A percentile compares a stretch with the other conserved stretches of the same genome.
phyloP scores from a whole-genome alignment of 64 coral and sea anemone species.

The Stylophora pistillata region DNA sequence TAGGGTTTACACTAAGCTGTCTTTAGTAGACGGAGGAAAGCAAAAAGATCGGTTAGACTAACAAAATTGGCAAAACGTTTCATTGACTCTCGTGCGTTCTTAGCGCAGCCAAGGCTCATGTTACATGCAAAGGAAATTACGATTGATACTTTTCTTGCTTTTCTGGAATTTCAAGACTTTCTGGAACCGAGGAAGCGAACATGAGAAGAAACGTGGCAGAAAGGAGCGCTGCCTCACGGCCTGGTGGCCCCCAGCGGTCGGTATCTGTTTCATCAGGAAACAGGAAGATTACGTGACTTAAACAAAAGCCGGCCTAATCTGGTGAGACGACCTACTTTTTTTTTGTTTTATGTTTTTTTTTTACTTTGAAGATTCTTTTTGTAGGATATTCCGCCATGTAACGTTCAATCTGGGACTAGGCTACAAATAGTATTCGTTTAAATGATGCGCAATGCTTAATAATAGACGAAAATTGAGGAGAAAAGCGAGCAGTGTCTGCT shows the following conservation, averaged over 20 bases:
- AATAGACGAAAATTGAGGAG: too few species aligned
- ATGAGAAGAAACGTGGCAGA: conserved; percentile 25
- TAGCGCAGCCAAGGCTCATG: not conserved
- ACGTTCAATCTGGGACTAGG: too few species aligned
- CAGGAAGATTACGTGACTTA: conserved; percentile 42
- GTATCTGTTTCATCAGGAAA: conserved; percentile 53
- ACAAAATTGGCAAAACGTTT: not conserved
- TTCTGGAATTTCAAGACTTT: not conserved
- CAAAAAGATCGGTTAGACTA: too few species aligned
- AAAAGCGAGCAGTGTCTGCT: not conserved
- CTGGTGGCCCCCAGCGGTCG: conserved; percentile 57
- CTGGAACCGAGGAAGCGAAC: conserved; percentile 22
- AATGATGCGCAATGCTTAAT: too few species aligned
- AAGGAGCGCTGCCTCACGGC: not conserved
- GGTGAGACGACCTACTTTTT: not conserved
- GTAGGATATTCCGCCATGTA: too few species aligned
- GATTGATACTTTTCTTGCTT: not conserved
- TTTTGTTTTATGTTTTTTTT: not conserved
- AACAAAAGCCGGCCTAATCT: not conserved
- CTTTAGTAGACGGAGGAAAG: too few species aligned
- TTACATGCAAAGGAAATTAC: not conserved
- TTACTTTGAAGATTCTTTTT: too few species aligned
- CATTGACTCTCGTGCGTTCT: not conserved
- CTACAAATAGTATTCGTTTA: too few species aligned
- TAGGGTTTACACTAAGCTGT: too few species aligned